Base-by-base conservation (phyloP, 2,113 vertebrate species). In the Gavia stellata region DNA sequence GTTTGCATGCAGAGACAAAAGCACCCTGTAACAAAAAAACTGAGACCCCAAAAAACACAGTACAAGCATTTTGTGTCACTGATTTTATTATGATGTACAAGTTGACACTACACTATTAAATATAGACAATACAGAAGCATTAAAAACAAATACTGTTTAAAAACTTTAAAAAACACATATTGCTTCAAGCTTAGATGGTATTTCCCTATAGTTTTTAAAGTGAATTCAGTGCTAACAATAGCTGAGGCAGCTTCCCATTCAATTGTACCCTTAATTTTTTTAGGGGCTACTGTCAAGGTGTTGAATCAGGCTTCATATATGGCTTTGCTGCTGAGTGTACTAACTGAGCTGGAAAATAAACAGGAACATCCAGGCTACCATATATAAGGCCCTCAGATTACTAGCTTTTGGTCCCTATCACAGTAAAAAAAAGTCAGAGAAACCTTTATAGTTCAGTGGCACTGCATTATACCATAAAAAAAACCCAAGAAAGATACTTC, bases 141-240 rank as follows among this genome's bases (percentile, higher is more conserved):
- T 96, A 98, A 96, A 96, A 97, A 92, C 72, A 95, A 88, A 77
- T 56, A 79, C 78, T 79, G 74, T 95, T 95, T 94, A 97, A 86
- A 97, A 98, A 96, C 58, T 87, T 93, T 96, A 53, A 75, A 97
- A 96, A 92, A 75, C 96, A 96, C 82, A 83, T 97, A 97, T 90
- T 86, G 91, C 97, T 95, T 96, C 92, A 96, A 94, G 91, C 95
- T 83, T 88, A 63, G 65, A 95, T 92, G 81, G 68, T 96, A 42
- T 81, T 81, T 88, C 70, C 93, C 79, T 94, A 94, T 77, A 80
- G 55, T 86, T 92, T 88, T 93, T 96, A 96, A 97, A 97, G 96
- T 97, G 97, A 96, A 92, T 81, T 82, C 91, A 95, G 95, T 95
- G 91, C 95, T 96, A 95, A 96, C 91, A 92, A 50, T 11, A 90